Evolutionary conservation across 92 coral and sea anemone genomes (phyloP).

Genomic region (Umimayanthus chanpuru): DNA sequence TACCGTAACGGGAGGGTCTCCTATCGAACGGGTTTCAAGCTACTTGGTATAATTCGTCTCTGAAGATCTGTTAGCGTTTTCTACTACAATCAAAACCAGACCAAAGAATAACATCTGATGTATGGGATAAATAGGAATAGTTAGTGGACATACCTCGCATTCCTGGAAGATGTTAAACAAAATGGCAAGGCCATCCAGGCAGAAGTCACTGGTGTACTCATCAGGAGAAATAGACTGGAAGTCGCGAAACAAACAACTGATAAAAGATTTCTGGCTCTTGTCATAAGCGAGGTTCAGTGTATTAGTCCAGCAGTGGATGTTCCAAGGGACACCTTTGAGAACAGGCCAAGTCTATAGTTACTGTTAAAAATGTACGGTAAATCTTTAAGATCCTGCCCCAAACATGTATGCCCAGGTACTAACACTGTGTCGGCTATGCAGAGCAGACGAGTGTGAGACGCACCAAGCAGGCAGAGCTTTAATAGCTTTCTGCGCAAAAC

Average conservation of each 20-base stretch:
- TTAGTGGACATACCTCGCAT: conserved; percentile 69
- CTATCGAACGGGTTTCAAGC: too few relatives aligned
- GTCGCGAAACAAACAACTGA: conserved; percentile 78
- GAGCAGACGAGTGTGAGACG: too few relatives aligned
- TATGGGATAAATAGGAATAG: not conserved
- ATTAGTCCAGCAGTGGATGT: conserved; percentile 84
- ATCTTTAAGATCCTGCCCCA: too few relatives aligned
- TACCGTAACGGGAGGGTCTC: too few relatives aligned
- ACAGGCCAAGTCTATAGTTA: not conserved
- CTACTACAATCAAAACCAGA: not conserved
- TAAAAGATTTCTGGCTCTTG: conserved; percentile 59
- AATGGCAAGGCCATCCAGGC: conserved; percentile 81
- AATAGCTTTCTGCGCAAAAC: too few relatives aligned
- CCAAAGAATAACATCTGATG: too few relatives aligned
- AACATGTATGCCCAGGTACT: too few relatives aligned
- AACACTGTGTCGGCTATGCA: too few relatives aligned
- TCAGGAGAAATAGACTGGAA: conserved; percentile 73
- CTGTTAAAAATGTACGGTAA: too few relatives aligned
- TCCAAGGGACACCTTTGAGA: conserved; percentile 82
- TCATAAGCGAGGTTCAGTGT: conserved; percentile 71
- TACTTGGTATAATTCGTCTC: too few relatives aligned
- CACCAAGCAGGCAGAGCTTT: too few relatives aligned
- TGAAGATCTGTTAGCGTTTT: too few relatives aligned
- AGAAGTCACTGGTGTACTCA: conserved; percentile 80
- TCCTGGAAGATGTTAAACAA: conserved; percentile 78